These are phyloP conservation scores for Druon quercuslanigerum DNA, from an alignment of 1,140 invertebrate genomes.

Conservation along the genomic window DNA sequence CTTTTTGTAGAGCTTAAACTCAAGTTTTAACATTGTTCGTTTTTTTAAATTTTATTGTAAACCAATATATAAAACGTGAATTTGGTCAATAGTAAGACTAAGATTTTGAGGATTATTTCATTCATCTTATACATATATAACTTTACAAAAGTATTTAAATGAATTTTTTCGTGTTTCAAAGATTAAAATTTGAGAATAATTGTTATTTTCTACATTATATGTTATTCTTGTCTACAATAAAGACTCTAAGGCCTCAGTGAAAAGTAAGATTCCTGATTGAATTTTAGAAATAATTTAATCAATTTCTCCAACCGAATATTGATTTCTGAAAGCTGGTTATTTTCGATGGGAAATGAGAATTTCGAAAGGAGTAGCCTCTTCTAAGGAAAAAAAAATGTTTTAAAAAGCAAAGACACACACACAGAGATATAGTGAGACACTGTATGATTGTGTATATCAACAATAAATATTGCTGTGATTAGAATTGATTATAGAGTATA, in stretches of 20 bases:
- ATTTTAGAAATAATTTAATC: neutral
- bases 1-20: no score
- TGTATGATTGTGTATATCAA: constrained; percentile 76
- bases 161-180: no score
- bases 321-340: neutral
- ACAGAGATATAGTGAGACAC: constrained; percentile 67
- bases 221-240: no score
- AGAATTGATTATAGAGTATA: constrained; percentile 73
- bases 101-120: no score
- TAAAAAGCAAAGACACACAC: constrained; percentile 37
- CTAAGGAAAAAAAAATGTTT: constrained; percentile 38
- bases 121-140: no score
- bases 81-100: no score
- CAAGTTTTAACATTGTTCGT: no score
- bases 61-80: no score
- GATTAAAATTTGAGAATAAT: no score
- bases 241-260: neutral
- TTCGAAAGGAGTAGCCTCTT: constrained; percentile 53
- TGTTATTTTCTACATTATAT: no score
- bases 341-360: neutral
- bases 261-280: neutral
- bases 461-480: constrained; percentile 77
- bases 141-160: no score
- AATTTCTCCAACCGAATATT: neutral
- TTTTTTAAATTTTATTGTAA: no score